Conservation (phyloP, 2,797 vertebrate species). For the Tragelaphus oryx region DNA sequence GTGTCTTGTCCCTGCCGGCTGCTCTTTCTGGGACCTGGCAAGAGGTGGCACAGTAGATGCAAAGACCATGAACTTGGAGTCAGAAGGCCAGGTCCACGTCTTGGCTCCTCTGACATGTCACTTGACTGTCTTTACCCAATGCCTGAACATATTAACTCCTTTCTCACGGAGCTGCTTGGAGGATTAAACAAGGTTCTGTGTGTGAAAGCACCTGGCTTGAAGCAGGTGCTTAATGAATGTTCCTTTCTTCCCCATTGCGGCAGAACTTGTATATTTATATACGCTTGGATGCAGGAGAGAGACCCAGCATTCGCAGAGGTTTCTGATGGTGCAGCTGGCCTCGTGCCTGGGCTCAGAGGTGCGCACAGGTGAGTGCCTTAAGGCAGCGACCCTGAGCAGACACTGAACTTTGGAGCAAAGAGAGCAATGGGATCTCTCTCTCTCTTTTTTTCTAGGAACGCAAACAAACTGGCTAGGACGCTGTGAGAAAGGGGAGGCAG, state of each 20-base stretch:
- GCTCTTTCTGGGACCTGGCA: neutral
- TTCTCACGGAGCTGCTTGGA: neutral
- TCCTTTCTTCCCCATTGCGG: neutral
- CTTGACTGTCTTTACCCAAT: neutral
- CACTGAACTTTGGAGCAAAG: neutral
- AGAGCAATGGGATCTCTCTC: neutral
- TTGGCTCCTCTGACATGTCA: rapidly evolving
- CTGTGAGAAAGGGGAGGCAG: conserved; percentile 30
- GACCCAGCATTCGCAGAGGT: conserved; percentile 17
- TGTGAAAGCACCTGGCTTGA: conserved; percentile 44
- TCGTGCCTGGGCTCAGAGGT: neutral
- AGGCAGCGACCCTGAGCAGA: conserved; percentile 40
- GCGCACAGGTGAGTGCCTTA: conserved; percentile 66
- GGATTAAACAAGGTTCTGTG: neutral
- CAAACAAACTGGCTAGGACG: neutral
- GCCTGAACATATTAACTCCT: neutral
- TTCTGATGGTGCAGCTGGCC: conserved; percentile 50
- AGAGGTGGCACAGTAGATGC: rapidly evolving
- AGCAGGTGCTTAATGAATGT: conserved; percentile 48
- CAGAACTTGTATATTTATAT: conserved; percentile 39
- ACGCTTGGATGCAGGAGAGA: conserved; percentile 22
- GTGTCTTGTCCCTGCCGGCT: rapidly evolving
- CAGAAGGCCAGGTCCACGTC: neutral
- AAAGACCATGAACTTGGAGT: neutral
- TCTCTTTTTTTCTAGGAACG: conserved; percentile 44